Evolutionary conservation across 2,888 invertebrate species (phyloP).

Genomic region (Chesias legatella): DNA sequence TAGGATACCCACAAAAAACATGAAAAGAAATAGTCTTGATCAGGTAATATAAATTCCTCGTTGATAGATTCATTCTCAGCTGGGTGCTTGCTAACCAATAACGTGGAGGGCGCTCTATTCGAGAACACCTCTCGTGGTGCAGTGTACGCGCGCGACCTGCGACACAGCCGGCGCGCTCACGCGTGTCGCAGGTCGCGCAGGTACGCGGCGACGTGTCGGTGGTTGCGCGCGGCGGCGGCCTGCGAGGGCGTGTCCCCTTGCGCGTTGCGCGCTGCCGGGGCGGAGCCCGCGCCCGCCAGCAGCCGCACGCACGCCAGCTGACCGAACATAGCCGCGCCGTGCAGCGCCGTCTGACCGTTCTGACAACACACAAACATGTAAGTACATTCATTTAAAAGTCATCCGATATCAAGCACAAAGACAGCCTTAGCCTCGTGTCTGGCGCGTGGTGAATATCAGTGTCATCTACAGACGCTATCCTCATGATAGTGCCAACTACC

Average conservation of each 20-base stretch:
- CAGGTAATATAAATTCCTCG: too few relatives aligned
- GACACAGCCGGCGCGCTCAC: neutral
- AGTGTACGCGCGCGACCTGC: neutral
- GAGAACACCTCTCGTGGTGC: too few relatives aligned
- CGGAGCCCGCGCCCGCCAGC: constrained; percentile 74
- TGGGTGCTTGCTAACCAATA: too few relatives aligned
- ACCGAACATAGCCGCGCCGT: constrained; percentile 94
- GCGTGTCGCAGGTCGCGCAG: constrained; percentile 30
- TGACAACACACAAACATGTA: constrained; percentile 44
- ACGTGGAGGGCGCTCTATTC: too few relatives aligned
- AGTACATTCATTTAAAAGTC: neutral
- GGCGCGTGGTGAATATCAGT: too few relatives aligned
- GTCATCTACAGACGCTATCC: too few relatives aligned
- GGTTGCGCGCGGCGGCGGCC: constrained; percentile 77
- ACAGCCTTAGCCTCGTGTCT: too few relatives aligned
- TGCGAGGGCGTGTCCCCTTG: constrained; percentile 83
- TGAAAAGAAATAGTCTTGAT: too few relatives aligned
- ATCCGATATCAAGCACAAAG: neutral
- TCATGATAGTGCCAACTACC: too few relatives aligned
- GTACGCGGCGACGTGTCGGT: constrained; percentile 69
- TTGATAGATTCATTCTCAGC: too few relatives aligned
- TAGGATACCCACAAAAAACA: too few relatives aligned
- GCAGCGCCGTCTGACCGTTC: constrained; percentile 96
- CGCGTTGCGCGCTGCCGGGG: constrained; percentile 83
- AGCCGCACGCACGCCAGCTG: constrained; percentile 83